Conservation (phyloP, 2,888 invertebrate species). For the Xestia xanthographa region DNA sequence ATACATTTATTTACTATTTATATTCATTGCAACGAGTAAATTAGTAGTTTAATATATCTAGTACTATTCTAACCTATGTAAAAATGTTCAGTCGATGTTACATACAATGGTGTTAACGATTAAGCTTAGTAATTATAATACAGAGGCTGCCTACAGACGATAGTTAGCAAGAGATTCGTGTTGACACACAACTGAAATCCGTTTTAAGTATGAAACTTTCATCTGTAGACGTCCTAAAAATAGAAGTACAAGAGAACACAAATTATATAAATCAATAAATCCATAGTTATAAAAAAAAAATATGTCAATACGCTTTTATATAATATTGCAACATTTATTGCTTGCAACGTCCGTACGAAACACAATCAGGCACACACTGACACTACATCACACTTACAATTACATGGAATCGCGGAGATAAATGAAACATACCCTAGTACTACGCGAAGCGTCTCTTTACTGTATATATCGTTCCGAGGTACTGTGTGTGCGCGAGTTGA, state of each 20-base stretch:
- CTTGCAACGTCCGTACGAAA: constrained; percentile 79
- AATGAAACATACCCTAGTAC: constrained; percentile 74
- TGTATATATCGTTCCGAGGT: constrained; percentile 24
- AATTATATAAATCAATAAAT: constrained; percentile 72
- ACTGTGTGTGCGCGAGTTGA: background rate
- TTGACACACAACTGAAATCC: constrained; percentile 57
- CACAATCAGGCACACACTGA: constrained; percentile 81
- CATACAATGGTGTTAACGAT: constrained; percentile 88
- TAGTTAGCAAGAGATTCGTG: constrained; percentile 68
- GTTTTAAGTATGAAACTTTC: constrained; percentile 74
- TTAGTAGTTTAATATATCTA: constrained; percentile 78
- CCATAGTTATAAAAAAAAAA: constrained; percentile 70
- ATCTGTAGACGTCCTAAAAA: constrained; percentile 71
- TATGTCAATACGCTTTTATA: constrained; percentile 68
- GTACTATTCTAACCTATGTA: constrained; percentile 84
- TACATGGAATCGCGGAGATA: constrained; percentile 81
- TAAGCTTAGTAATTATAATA: constrained; percentile 78
- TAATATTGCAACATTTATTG: constrained; percentile 85
- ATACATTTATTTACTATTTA: constrained; percentile 67
- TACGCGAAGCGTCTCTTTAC: constrained; percentile 66
- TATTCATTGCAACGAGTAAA: constrained; percentile 75
- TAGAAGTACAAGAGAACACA: constrained; percentile 75
- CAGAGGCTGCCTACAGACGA: constrained; percentile 62
- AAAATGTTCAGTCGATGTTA: constrained; percentile 90
- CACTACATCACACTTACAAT: constrained; percentile 75